phyloP scores from a whole-genome alignment of 92 coral and sea anemone species.

The Muricea muricata region DNA sequence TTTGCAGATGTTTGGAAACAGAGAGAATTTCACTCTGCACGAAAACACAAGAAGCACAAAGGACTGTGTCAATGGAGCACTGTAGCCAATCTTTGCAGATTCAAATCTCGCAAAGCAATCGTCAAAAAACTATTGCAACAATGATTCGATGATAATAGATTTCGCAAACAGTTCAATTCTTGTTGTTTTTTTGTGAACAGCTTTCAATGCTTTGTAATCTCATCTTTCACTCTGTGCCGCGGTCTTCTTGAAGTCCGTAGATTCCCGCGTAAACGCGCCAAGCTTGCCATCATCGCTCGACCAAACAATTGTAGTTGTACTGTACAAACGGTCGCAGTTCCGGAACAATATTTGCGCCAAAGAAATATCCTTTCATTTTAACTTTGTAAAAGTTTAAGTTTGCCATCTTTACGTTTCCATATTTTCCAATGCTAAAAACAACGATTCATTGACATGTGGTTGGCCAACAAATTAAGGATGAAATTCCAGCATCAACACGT shows the following conservation, averaged over 20 bases:
- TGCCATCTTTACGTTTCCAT: no score
- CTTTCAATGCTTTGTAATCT: background rate
- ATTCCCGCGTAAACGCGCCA: slow-evolving; percentile 11
- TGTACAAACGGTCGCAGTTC: background rate
- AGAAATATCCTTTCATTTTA: background rate
- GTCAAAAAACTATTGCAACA: no score
- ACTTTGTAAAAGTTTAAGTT: no score
- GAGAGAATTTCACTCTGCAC: no score
- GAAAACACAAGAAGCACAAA: no score
- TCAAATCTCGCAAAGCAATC: background rate
- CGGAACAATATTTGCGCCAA: background rate
- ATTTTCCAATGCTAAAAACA: background rate
- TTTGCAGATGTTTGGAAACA: background rate
- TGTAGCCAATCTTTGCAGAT: background rate
- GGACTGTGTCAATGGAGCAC: no score
- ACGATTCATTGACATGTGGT: background rate
- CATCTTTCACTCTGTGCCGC: background rate
- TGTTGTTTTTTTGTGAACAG: background rate
- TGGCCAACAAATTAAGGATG: background rate
- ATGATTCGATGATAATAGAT: no score
- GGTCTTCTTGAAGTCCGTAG: background rate
- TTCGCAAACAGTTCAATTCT: background rate
- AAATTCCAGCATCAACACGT: background rate
- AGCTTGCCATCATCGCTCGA: background rate
- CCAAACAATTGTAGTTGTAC: background rate